Evolutionary conservation across 1,140 invertebrate genomes (phyloP), one percentile per base, ranked within the genome.

Genomic region (Eufriesea mexicana): DNA sequence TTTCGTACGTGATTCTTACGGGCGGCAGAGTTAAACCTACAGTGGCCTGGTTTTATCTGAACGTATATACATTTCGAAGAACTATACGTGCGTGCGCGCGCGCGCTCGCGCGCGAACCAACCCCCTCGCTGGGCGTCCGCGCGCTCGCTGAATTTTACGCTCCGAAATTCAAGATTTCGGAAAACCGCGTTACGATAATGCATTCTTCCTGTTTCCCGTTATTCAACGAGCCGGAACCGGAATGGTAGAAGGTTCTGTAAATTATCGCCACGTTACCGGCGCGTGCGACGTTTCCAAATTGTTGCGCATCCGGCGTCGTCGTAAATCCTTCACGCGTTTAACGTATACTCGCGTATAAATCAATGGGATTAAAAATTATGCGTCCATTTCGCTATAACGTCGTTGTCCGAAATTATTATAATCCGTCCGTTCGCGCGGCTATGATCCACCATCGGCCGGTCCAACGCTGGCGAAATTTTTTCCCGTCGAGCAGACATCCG

Each of bases 1-100:
- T 81, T 81, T 28, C 71, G 79, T 67, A 75, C 79, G 79, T 81
- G 79, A 81, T 81, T 81, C 79, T 81, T 81, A 81, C 79, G 51
- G 49, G 35, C n/a, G n/a, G 47, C 42, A 23, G 51, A 57, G 71
- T 75, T 81, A 75, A 81, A 81, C 61, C 79, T 57, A 67, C 59
- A 7, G 61, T 75, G 72, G 72, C 72, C 72, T 28, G 72, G 72
- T 81, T 81, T 67, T 49, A 57, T 75, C 68, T 42, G 7, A 35
- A 35, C 23, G 61, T 28, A 55, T 71, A n/a, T 81, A 75, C 51
- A 54, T 66, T 74, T 45, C 51, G 51, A 28, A 75, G 70, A 74
- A 35, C 61, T 75, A 67, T 67, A 57, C 71, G 79, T 81, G 61
- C 72, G 61, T 28, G n/a, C 20, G 10, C 20, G 67, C 18, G 23